Evolutionary conservation across 2,888 invertebrate genomes (phyloP).

Genomic region (Idaea straminata): DNA sequence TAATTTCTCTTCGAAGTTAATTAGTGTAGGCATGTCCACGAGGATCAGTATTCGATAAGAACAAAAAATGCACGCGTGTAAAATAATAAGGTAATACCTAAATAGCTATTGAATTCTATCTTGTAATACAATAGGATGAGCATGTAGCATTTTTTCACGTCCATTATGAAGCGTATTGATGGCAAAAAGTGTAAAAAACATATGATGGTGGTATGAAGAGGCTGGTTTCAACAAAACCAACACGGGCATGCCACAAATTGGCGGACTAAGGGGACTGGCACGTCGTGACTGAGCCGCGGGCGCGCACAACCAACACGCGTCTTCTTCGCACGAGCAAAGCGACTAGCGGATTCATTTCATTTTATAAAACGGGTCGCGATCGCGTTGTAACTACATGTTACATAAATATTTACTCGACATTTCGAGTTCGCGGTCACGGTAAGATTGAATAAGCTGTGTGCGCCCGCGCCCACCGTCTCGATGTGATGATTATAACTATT

Average conservation of each 20-base stretch:
- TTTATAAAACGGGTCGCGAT: too few species aligned
- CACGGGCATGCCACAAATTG: slow-evolving; percentile 77
- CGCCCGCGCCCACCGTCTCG: too few species aligned
- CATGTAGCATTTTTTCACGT: slow-evolving; percentile 48
- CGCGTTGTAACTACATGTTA: too few species aligned
- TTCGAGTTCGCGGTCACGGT: too few species aligned
- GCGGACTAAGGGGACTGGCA: slow-evolving; percentile 69
- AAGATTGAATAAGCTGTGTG: too few species aligned
- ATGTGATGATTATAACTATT: too few species aligned
- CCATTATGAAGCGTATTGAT: slow-evolving; percentile 33
- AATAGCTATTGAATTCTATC: slow-evolving; percentile 26
- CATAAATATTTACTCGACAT: too few species aligned
- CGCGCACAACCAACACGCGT: slow-evolving; percentile 32
- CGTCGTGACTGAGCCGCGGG: slow-evolving; percentile 74
- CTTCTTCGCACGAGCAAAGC: slow-evolving; percentile 37
- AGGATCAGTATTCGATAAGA: slow-evolving; percentile 14
- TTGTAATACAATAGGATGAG: slow-evolving; percentile 30
- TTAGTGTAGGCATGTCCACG: slow-evolving; percentile 38
- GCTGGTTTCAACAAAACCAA: slow-evolving; percentile 78
- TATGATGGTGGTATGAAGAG: slow-evolving; percentile 68
- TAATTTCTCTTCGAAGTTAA: slow-evolving; percentile 46
- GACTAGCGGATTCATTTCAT: slow-evolving; percentile 25
- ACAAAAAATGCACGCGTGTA: neutral
- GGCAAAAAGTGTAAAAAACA: slow-evolving; percentile 66
- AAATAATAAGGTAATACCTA: neutral